Evolutionary conservation across 2,797 vertebrate species (phyloP), one percentile per base, ranked within the genome.

Genomic region (Microtus agrestis): DNA sequence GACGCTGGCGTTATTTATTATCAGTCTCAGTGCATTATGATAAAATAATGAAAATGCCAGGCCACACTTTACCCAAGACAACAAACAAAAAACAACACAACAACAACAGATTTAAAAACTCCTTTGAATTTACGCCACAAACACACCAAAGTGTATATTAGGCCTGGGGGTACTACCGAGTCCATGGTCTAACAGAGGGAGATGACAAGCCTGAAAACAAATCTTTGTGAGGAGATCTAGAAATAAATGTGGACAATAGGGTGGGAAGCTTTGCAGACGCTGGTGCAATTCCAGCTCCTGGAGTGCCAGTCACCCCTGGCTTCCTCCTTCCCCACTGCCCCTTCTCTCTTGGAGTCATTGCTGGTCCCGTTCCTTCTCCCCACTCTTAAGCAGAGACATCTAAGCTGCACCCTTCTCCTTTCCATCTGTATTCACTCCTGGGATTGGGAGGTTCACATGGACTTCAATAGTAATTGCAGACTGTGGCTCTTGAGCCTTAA

Each of bases 121-220:
- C 34, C 56, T 69, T n/a, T 63, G 87, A 48, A 73, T 96, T 91
- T 88, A 85, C 63, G 91, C 56, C 73, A 61, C 10, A 87, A 85
- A 89, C 43, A 91, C 87, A 80, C 71, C 40, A 91, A 88, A 87
- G 69, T 91, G 65, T 88, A 4, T 76, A 63, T 65, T 34, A 92
- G 85, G 94, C 56, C 77, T 71, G 9, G 40, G 63, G n/a, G 54
- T 63, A 74, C 61, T 87, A 74, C 48, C 43, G 56, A 89, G 27
- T 27, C 23, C 13, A 14, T 40, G 54, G 31, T 51, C 93, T 91
- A 85, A 84, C 0, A 85, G 69, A 77, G 13, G 31, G 27, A 96
- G 85, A 77, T 3, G 77, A 73, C 19, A 91, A 87, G 86, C 37
- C 48, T 37, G 5, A 56, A 78, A 94, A 51, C 25, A 69, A 87